Base-by-base conservation (phyloP, 2,888 invertebrate genomes). In the Oxytorus armatus region DNA sequence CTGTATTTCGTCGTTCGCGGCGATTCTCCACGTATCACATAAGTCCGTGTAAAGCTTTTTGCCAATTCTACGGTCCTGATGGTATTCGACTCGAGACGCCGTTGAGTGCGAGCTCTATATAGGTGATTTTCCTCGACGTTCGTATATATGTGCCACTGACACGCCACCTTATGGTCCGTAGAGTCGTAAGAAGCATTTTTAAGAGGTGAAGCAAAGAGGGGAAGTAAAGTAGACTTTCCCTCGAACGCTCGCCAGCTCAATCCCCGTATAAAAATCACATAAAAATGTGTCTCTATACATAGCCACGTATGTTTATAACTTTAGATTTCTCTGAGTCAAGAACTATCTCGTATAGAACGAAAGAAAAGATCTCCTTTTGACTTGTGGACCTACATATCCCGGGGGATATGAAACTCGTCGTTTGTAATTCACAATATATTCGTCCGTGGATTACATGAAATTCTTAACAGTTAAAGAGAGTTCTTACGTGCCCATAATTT, bases 181-280 rank as follows among this genome's bases (percentile, higher is more conserved):
- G 11, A 49, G 68, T 70, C 75, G 70, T 75, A 79, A 75, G 79
- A 51, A 70, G 36, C 75, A 57, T 79, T 79, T 79, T 79, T 79
- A 75, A 79, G 70, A 79, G 75, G 33, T 44, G 33, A 59, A n/a
- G n/a, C n/a, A n/a, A n/a, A n/a, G n/a, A n/a, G n/a, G n/a, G n/a
- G n/a, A 59, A 78, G 75, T 59, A 59, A 66, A 70, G 75, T 75
- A 65, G 44, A 79, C 42, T 65, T 65, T 51, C 65, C 39, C 16
- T 68, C 51, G 36, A 66, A 61, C 74, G 29, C 47, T 29, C 68
- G 47, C 44, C 61, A 36, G 55, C 61, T 78, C 53, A 69, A 61
- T 42, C 42, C 33, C 63, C 74, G 78, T 78, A 78, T 78, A 78
- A 78, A 78, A 78, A 78, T 78, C 78, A 68, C 78, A 78, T 78